Evolutionary conservation across 2,113 vertebrate genomes (phyloP), one percentile per base, ranked within the genome.

Genomic region (Panurus biarmicus): DNA sequence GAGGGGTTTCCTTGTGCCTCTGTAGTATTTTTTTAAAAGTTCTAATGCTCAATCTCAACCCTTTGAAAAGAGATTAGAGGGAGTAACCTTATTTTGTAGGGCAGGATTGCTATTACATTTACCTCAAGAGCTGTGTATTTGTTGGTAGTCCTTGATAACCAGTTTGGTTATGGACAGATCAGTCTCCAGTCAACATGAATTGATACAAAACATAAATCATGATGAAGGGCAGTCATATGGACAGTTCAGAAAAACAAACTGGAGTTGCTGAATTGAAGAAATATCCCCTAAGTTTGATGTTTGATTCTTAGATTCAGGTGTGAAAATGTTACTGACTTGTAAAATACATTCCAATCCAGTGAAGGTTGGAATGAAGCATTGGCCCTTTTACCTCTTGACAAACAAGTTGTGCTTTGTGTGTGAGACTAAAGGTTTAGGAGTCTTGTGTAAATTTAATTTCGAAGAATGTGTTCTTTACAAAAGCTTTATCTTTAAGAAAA

Each of bases 41-140:
- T 77, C n/a, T 51, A 80, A 62, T 79, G 66, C 21, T 83, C 72
- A 40, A 24, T 57, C 31, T 89, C 40, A 53, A n/a, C 5, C 11
- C 12, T 78, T 74, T 48, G 47, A 48, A 70, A 77, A 65, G 60
- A 65, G 60, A 50, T 54, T 13, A 58, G 48, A 60, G 26, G 11
- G 13, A 61, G 33, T 51, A 61, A 33, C 8, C 8, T 58, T 50
- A 5, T 71, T 82, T 78, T 67, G 5, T 35, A 64, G 72, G 35
- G 40, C 40, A 54, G 3, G 2, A 22, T 75, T 58, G 24, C 28
- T 31, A 7, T 13, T 38, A 8, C 0, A 0, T 40, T 70, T 81
- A 64, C 28, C 31, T 79, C 62, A 67, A 67, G 53, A 72, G 20
- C 28, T 66, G 8, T 40, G 14, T 83, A 4, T 53, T 42, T 91